phyloP scores from a whole-genome alignment of 2,888 invertebrate genomes.

The Plebejus argus region DNA sequence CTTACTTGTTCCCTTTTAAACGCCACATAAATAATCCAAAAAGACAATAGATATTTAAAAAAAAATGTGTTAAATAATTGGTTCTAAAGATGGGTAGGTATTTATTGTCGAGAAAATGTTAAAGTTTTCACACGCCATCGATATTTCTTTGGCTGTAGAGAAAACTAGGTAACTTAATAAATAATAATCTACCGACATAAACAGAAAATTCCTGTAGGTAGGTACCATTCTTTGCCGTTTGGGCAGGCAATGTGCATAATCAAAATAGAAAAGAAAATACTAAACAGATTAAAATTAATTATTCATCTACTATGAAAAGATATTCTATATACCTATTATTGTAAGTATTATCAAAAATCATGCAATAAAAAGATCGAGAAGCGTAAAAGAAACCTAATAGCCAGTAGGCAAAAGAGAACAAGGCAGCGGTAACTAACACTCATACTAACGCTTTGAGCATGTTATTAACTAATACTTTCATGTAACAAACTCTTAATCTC shows the following conservation, averaged over 20 bases:
- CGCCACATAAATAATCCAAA: background rate
- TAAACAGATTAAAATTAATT: too few species aligned
- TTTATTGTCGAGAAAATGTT: background rate
- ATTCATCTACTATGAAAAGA: too few species aligned
- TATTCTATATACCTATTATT: background rate
- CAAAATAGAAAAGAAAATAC: too few species aligned
- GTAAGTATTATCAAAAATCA: background rate
- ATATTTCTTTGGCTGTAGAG: background rate
- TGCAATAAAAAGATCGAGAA: background rate
- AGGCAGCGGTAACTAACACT: constrained; percentile 62
- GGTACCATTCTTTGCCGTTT: too few species aligned
- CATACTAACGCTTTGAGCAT: constrained; percentile 73
- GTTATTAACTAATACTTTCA: constrained; percentile 51
- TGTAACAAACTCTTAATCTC: constrained; percentile 41
- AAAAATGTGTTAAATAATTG: background rate
- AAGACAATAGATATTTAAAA: background rate
- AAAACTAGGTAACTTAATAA: background rate
- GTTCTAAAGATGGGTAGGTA: background rate
- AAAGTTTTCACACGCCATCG: background rate
- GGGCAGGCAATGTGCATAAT: too few species aligned
- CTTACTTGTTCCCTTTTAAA: constrained; percentile 52
- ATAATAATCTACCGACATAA: too few species aligned
- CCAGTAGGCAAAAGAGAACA: constrained; percentile 52
- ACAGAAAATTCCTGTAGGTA: too few species aligned
- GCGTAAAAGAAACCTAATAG: background rate